phyloP scores from a whole-genome alignment of 1,140 invertebrate species.

The Oryctes rhinoceros region DNA sequence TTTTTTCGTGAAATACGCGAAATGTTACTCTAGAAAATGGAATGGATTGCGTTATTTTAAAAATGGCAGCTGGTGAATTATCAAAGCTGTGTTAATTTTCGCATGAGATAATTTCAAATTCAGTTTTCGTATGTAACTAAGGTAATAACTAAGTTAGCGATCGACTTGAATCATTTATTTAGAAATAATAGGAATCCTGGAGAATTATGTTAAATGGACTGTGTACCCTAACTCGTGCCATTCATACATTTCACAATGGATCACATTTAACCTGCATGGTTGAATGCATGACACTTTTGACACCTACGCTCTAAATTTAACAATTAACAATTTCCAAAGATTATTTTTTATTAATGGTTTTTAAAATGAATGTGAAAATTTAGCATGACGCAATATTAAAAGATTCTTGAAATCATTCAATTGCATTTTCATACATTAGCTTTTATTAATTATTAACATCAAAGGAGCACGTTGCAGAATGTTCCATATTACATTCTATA shows the following conservation, averaged over 20 bases:
- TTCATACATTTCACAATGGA: too few relatives aligned
- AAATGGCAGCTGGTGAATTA: neutral
- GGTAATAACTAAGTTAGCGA: too few relatives aligned
- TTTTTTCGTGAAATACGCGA: neutral
- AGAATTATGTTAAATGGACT: neutral
- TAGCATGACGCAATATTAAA: too few relatives aligned
- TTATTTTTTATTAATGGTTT: neutral
- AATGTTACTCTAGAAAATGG: neutral
- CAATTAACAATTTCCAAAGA: neutral
- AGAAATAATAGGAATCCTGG: too few relatives aligned
- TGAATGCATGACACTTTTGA: neutral
- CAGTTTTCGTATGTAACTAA: too few relatives aligned
- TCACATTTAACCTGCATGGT: too few relatives aligned
- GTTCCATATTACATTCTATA: neutral
- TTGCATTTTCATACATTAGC: neutral
- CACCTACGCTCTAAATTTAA: too few relatives aligned
- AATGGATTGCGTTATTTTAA: neutral
- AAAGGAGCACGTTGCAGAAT: neutral
- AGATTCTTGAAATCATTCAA: neutral
- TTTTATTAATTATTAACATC: neutral
- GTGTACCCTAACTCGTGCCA: neutral
- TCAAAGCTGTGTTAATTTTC: conserved; percentile 2
- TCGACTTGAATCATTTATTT: too few relatives aligned
- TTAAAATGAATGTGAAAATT: too few relatives aligned
- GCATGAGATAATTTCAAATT: neutral